phyloP scores from a whole-genome alignment of 2,888 invertebrate genomes.

The Cenopis cana region DNA sequence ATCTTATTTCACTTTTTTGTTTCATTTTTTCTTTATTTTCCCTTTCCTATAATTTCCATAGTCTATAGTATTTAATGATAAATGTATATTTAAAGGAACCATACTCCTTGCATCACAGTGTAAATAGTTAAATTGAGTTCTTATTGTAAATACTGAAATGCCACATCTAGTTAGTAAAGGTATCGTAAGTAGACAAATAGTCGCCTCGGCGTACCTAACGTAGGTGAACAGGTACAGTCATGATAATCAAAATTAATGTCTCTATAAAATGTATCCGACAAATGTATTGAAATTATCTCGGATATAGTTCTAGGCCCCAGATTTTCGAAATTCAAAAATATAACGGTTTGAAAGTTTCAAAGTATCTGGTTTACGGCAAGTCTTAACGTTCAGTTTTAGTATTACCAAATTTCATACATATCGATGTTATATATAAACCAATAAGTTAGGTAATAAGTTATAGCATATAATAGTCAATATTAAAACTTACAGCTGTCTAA shows the following conservation, averaged over 20 bases:
- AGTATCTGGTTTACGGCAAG: constrained; percentile 58
- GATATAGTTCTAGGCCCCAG: constrained; percentile 68
- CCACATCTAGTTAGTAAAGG: constrained; percentile 63
- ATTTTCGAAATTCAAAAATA: constrained; percentile 54
- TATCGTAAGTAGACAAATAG: constrained; percentile 68
- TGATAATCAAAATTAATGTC: constrained; percentile 73
- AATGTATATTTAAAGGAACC: constrained; percentile 82
- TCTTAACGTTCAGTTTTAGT: constrained; percentile 73
- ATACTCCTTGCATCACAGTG: constrained; percentile 82
- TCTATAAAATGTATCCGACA: constrained; percentile 65
- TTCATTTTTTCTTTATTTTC: constrained; percentile 70
- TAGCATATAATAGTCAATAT: constrained; percentile 80
- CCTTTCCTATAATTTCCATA: constrained; percentile 54
- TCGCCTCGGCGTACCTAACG: constrained; percentile 54
- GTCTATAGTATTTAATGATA: constrained; percentile 58
- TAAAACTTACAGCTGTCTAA: constrained; percentile 77
- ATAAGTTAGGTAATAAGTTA: constrained; percentile 65
- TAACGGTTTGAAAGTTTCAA: constrained; percentile 57
- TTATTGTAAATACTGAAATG: constrained; percentile 70
- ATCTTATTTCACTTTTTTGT: constrained; percentile 73
- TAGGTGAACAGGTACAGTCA: constrained; percentile 57
- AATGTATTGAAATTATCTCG: constrained; percentile 65
- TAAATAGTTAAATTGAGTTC: constrained; percentile 69
- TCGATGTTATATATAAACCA: constrained; percentile 81
- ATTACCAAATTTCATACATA: constrained; percentile 82